These are phyloP conservation scores for Holcopasites calliopsidis DNA, from an alignment of 1,140 invertebrate genomes.

Conservation along the genomic window DNA sequence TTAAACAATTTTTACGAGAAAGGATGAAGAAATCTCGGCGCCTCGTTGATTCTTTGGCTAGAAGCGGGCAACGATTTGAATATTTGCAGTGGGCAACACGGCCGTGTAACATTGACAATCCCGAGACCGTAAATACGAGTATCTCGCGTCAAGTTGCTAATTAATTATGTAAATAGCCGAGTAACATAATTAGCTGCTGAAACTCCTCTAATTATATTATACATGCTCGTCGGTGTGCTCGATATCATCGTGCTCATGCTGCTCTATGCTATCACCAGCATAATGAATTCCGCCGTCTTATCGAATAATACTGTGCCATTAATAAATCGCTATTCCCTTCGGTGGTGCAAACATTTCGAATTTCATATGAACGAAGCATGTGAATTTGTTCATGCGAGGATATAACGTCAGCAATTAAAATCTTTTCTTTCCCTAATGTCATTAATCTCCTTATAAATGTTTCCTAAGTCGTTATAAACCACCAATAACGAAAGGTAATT, in stretches of 20 bases:
- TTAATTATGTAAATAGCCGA: slow-evolving; percentile 48
- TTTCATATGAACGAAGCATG: no score
- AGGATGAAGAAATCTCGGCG: background rate
- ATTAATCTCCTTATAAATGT: no score
- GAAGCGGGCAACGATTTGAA: background rate
- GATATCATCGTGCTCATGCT: slow-evolving; percentile 21
- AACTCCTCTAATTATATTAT: slow-evolving; percentile 51
- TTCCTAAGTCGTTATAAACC: background rate
- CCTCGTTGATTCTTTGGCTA: background rate
- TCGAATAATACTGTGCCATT: background rate
- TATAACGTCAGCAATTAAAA: no score
- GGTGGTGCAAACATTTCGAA: background rate
- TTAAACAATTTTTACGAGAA: background rate
- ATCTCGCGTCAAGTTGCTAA: slow-evolving; percentile 28
- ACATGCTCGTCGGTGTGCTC: slow-evolving; percentile 21
- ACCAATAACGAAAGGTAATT: no score
- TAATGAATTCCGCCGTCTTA: slow-evolving; percentile 39
- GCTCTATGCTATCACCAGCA: slow-evolving; percentile 6
- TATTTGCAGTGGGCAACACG: background rate
- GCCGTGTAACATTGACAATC: background rate
- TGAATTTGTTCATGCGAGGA: background rate
- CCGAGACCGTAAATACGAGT: background rate
- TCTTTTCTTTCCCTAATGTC: no score
- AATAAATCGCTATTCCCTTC: background rate
- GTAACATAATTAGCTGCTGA: slow-evolving; percentile 47